A percentile compares a stretch with the other conserved stretches of the same genome.
These are phyloP conservation scores for Conistra vaccinii DNA, from an alignment of 2,888 invertebrate genomes.

Conservation along the genomic window DNA sequence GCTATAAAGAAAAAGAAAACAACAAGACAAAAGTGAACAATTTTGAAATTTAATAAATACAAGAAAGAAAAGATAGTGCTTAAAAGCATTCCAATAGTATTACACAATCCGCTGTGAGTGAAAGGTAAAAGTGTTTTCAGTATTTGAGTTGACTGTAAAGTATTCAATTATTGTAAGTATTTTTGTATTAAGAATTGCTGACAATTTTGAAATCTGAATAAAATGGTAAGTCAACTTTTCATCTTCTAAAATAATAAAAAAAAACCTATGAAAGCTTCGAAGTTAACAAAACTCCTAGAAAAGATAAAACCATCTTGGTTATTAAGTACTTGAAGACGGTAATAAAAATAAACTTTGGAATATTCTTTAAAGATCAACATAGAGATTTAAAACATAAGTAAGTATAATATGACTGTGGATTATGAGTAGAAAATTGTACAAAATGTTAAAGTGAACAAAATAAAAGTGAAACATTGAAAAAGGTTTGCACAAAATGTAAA, in stretches of 20 bases:
- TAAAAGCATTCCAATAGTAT: slow-evolving; percentile 37
- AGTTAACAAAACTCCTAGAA: background rate
- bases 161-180: background rate
- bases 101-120: slow-evolving; percentile 21
- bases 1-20: slow-evolving; percentile 1
- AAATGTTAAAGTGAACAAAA: slow-evolving; percentile 25
- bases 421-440: background rate
- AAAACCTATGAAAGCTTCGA: background rate
- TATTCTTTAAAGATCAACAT: background rate
- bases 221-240: background rate
- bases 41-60: background rate
- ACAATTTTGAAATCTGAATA: background rate
- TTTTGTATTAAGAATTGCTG: background rate
- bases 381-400: background rate
- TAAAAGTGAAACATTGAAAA: slow-evolving; percentile 25
- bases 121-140: slow-evolving; percentile 1
- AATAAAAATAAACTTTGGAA: background rate
- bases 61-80: slow-evolving; percentile 23
- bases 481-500: slow-evolving; percentile 5
- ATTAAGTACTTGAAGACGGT: background rate
- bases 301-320: background rate
- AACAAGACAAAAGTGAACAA: slow-evolving; percentile 21
- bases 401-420: background rate
- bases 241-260: background rate
- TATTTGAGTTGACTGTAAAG: slow-evolving; percentile 1